Percentiles rank a stretch among this genome's conserved stretches.
phyloP scores from a whole-genome alignment of 1,140 invertebrate genomes.

The Bombus affinis region DNA sequence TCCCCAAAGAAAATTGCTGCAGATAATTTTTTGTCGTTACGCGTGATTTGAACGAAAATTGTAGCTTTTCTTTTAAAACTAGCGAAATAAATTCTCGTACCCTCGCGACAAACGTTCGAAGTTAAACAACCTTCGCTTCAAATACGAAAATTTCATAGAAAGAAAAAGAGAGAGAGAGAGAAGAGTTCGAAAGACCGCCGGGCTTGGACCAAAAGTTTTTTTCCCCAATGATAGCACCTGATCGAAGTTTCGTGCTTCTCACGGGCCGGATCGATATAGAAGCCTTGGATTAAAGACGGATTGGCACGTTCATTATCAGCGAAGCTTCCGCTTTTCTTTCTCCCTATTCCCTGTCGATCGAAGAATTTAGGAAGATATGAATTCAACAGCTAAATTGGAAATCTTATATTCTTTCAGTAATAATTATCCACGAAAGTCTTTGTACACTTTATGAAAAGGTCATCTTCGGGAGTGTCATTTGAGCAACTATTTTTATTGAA shows the following conservation, averaged over 20 bases:
- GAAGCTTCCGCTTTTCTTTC: not conserved
- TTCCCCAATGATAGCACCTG: conserved; percentile 34
- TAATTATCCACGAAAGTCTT: not conserved
- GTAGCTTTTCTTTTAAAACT: not conserved
- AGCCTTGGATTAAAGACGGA: conserved; percentile 43
- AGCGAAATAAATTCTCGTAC: not conserved
- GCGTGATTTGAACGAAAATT: not conserved
- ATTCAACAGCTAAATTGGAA: not conserved
- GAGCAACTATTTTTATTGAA: too few species aligned
- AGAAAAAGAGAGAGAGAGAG: not conserved
- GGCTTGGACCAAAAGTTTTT: conserved; percentile 1
- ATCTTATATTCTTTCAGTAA: not conserved
- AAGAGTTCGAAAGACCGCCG: too few species aligned
- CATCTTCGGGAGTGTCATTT: too few species aligned
- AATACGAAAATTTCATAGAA: not conserved
- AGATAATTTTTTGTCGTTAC: not conserved
- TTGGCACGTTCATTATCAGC: conserved; percentile 22
- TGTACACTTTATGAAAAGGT: too few species aligned
- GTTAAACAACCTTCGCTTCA: not conserved
- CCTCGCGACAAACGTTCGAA: not conserved
- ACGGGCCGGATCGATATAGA: conserved; percentile 37
- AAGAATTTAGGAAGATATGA: not conserved
- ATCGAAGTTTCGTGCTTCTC: conserved; percentile 53
- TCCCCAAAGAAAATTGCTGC: too few species aligned
- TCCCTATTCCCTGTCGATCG: not conserved